Evolutionary conservation across 2,888 invertebrate genomes (phyloP).

Genomic region (Microchrysa polita): DNA sequence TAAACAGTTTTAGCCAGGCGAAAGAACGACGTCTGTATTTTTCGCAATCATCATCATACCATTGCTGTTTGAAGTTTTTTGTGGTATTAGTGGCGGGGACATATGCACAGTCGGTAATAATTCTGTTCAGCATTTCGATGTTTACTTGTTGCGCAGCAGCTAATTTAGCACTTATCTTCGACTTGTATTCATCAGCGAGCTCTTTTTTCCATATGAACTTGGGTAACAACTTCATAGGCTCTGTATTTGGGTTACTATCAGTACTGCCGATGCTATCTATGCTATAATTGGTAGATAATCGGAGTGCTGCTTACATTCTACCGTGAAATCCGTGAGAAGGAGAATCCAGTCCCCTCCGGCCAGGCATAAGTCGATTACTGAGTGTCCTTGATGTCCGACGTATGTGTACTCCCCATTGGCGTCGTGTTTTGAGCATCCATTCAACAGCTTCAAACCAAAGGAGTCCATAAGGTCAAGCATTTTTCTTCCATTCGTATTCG

Average conservation of each 20-base stretch:
- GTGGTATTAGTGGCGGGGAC: too few species aligned
- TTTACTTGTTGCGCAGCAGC: too few species aligned
- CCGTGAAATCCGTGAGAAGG: background rate
- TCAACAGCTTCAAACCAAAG: background rate
- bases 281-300: background rate
- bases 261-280: background rate
- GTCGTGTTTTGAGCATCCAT: background rate
- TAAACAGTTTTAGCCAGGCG: too few species aligned
- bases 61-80: too few species aligned
- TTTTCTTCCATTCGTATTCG: background rate
- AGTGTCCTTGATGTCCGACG: background rate
- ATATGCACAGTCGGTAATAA: too few species aligned
- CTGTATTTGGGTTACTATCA: too few species aligned
- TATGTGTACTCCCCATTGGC: background rate
- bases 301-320: background rate
- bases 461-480: background rate
- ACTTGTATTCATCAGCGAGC: background rate
- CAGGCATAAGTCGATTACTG: background rate
- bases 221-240: background rate
- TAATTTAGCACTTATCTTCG: too few species aligned
- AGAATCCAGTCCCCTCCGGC: background rate
- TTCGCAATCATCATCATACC: too few species aligned
- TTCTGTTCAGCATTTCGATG: too few species aligned
- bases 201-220: background rate
- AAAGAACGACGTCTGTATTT: too few species aligned